phyloP scores from a whole-genome alignment of 2,888 invertebrate genomes.

The Mantis religiosa region DNA sequence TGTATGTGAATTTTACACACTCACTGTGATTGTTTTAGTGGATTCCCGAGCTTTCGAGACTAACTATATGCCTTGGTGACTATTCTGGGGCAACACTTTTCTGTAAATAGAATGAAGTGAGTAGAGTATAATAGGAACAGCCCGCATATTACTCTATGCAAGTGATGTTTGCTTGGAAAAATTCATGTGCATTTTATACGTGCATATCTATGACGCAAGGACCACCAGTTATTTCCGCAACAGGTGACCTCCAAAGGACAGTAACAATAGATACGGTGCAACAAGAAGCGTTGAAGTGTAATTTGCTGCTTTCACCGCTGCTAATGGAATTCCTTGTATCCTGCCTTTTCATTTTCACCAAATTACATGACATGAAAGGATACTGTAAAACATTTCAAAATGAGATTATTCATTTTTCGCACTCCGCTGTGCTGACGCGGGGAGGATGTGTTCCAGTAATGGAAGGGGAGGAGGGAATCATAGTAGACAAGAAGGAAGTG shows the following conservation, averaged over 20 bases:
- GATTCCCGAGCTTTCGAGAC: no score
- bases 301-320: background rate
- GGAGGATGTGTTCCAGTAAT: background rate
- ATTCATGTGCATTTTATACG: no score
- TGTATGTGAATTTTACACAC: no score
- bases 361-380: background rate
- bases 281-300: background rate
- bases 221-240: background rate
- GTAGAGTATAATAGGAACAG: no score
- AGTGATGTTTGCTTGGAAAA: no score
- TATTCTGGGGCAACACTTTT: no score
- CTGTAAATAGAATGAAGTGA: no score
- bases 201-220: background rate
- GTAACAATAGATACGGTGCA: background rate
- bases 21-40: no score
- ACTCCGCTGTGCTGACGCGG: background rate
- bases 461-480: background rate
- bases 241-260: background rate
- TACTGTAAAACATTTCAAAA: background rate
- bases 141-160: no score
- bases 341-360: background rate
- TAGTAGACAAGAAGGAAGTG: background rate
- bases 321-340: background rate
- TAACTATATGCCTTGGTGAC: no score
- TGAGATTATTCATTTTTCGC: background rate